Evolutionary conservation across 2,797 vertebrate species (phyloP).

Genomic region (Anas bahamensis): DNA sequence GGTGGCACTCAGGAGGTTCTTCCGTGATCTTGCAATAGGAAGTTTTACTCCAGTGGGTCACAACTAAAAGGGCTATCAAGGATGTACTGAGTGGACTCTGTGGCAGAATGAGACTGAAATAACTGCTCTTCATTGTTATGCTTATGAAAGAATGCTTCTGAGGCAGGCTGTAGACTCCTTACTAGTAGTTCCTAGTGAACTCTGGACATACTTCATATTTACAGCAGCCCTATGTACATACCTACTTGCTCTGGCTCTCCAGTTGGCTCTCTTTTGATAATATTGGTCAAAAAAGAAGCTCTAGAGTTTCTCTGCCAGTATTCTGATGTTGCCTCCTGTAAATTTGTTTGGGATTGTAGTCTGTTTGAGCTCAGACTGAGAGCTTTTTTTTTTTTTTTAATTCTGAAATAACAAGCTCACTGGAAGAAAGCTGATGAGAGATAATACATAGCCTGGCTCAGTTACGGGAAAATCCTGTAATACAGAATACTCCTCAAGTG

Average conservation of each 20-base stretch:
- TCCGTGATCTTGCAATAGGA: background rate
- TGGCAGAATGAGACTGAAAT: background rate
- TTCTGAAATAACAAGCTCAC: no score
- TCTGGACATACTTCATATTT: background rate
- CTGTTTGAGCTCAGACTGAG: background rate
- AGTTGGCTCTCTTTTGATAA: background rate
- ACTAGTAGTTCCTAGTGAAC: background rate
- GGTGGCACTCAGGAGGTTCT: rapidly evolving
- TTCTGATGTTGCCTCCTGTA: background rate
- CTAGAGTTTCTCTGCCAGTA: background rate
- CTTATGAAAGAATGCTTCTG: background rate
- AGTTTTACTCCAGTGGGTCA: background rate
- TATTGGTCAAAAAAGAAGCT: background rate
- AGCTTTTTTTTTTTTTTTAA: background rate
- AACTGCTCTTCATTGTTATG: background rate
- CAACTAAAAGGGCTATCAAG: background rate
- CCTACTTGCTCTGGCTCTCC: background rate
- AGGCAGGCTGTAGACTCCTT: background rate
- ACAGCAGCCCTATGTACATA: background rate
- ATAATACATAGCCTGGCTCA: background rate
- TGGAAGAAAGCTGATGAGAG: no score
- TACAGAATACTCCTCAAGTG: background rate
- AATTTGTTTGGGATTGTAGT: background rate
- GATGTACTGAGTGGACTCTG: background rate
- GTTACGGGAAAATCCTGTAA: background rate